Evolutionary conservation across 2,797 vertebrate genomes (phyloP).

Genomic region (Macroramphosus scolopax): DNA sequence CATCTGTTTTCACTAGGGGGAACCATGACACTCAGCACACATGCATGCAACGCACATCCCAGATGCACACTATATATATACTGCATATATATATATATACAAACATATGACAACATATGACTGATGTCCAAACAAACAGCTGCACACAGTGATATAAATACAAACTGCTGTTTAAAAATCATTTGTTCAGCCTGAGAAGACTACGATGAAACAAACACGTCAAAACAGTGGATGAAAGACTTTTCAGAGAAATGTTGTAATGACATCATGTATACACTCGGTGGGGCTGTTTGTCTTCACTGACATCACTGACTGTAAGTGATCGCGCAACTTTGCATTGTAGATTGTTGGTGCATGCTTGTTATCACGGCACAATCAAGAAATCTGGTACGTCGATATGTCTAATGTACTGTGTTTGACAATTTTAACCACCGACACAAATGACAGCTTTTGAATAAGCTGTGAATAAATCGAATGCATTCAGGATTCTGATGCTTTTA

Average conservation of each 20-base stretch:
- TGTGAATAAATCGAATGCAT: no score
- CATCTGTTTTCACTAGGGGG: constrained; percentile 75
- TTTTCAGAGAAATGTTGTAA: constrained; percentile 30
- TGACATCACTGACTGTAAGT: background rate
- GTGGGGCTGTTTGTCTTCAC: constrained; percentile 40
- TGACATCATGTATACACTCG: constrained; percentile 40
- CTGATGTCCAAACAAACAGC: no score
- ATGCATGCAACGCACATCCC: constrained; percentile 25
- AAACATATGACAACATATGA: constrained; percentile 9
- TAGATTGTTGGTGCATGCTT: constrained; percentile 1
- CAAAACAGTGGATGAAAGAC: constrained; percentile 15
- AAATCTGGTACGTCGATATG: no score
- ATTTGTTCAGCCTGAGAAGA: constrained; percentile 20
- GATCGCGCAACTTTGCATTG: background rate
- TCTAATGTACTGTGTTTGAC: no score
- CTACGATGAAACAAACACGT: constrained; percentile 18
- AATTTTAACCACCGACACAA: no score
- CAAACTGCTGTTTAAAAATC: constrained; percentile 18
- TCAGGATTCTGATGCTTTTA: no score
- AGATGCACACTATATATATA: constrained; percentile 26
- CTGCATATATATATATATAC: no score
- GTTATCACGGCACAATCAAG: background rate
- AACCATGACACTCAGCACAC: constrained; percentile 46
- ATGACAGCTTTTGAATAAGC: no score
- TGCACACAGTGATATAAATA: no score